Base-by-base conservation (phyloP, 2,113 vertebrate genomes). In the Rhinolophus ferrumequinum region DNA sequence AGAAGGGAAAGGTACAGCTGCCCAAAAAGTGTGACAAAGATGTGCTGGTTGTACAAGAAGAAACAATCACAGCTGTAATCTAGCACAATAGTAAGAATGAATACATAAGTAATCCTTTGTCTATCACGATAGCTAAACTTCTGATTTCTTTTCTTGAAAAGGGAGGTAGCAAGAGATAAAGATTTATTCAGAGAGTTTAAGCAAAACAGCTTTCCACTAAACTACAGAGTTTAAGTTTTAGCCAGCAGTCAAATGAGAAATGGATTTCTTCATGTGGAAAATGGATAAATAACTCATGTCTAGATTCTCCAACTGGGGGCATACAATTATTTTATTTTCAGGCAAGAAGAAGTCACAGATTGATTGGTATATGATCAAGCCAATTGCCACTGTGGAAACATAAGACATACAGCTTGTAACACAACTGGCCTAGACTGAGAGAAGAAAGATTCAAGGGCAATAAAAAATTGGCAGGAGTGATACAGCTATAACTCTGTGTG, bases 401-500 rank as follows among this genome's bases (percentile, higher is more conserved):
- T 33, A 50, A 94, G 85, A 97, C 93, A 97, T 69, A 80, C 0
- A 1, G 38, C 54, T 8, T 76, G 22, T 81, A 92, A 97, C 60
- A 94, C 75, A 72, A 8, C 54, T 91, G 50, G 21, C 7, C 41
- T 82, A 92, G 76, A 58, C 1, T 3, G 60, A 93, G 35, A 82
- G 60, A 97, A 97, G 82, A 69, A 88, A 93, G 26, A 12, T 79
- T 95, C 35, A 94, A 95, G 30, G 14, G n/a, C 60, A 93, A 28
- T 13, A 82, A 79, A 97, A 96, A 97, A 73, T 41, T 60, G 73
- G 72, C 79, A 79, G 89, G 88, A 96, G 87, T 94, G 83, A 97
- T 79, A 96, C 58, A 98, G 33, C 66, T 96, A 41, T 82, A 90
- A 97, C n/a, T n/a, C 10, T 79, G 44, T 79, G 91, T 97, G 83